Conservation (phyloP, 2,113 vertebrate genomes). For the Chaenogobius annularis region DNA sequence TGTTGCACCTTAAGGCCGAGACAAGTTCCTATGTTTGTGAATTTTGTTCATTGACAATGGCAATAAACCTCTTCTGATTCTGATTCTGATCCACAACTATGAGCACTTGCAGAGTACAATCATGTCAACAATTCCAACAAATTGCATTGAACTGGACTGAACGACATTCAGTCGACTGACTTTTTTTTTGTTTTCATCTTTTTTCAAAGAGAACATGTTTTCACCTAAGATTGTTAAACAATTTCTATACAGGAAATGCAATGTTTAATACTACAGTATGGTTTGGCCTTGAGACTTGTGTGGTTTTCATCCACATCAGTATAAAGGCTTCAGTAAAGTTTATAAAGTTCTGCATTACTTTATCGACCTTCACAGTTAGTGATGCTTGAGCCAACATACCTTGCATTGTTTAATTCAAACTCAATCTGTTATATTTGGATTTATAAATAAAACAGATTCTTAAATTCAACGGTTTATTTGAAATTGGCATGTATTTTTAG, state of each 20-base stretch:
- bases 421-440: neutral
- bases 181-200: too few species aligned
- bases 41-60: too few species aligned
- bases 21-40: too few species aligned
- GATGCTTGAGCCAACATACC: neutral
- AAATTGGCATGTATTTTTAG: neutral
- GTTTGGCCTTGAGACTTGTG: neutral
- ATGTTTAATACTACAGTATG: neutral
- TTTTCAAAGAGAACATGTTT: neutral
- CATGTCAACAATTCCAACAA: neutral
- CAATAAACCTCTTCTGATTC: too few species aligned
- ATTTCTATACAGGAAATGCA: neutral
- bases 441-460: neutral
- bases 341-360: neutral
- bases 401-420: neutral
- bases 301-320: neutral
- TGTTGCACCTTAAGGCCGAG: too few species aligned
- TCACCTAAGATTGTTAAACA: neutral
- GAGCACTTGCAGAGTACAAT: neutral
- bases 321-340: neutral
- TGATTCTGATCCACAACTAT: too few species aligned
- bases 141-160: too few species aligned
- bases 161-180: too few species aligned
- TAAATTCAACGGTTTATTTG: neutral
- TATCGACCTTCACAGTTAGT: neutral